Evolutionary conservation across 2,797 vertebrate species (phyloP).

Genomic region (Carcharodon carcharias): DNA sequence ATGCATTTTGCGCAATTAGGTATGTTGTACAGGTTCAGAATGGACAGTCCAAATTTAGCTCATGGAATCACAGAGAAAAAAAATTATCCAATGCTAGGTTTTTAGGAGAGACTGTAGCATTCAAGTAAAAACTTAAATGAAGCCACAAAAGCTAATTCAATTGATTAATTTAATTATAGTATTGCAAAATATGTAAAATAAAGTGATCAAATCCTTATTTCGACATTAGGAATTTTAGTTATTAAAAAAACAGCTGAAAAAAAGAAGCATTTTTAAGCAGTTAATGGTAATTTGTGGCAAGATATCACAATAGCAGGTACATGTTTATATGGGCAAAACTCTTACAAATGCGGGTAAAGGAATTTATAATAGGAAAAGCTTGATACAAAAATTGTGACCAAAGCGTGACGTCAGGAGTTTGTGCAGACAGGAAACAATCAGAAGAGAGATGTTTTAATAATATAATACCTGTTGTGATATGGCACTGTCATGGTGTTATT

Average conservation of each 20-base stretch:
- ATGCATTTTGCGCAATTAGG: too few relatives aligned
- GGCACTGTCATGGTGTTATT: too few relatives aligned
- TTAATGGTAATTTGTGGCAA: not conserved
- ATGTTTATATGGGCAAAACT: not conserved
- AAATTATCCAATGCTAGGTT: too few relatives aligned
- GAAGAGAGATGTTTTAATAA: too few relatives aligned
- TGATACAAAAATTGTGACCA: not conserved
- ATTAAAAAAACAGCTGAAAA: not conserved
- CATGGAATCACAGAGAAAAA: too few relatives aligned
- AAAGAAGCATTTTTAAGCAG: not conserved
- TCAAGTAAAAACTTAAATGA: not conserved
- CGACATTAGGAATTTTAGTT: not conserved
- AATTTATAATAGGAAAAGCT: not conserved
- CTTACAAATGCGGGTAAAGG: not conserved
- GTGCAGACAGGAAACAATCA: too few relatives aligned
- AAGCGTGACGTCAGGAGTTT: not conserved
- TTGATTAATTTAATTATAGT: not conserved
- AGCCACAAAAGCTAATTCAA: not conserved
- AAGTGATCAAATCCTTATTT: not conserved
- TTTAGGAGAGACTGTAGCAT: not conserved
- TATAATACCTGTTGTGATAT: too few relatives aligned
- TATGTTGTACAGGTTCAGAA: too few relatives aligned
- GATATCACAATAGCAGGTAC: not conserved
- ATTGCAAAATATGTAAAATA: not conserved
- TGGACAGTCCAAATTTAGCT: too few relatives aligned